phyloP scores from a whole-genome alignment of 1,140 invertebrate species.

The Trichonephila inaurata region DNA sequence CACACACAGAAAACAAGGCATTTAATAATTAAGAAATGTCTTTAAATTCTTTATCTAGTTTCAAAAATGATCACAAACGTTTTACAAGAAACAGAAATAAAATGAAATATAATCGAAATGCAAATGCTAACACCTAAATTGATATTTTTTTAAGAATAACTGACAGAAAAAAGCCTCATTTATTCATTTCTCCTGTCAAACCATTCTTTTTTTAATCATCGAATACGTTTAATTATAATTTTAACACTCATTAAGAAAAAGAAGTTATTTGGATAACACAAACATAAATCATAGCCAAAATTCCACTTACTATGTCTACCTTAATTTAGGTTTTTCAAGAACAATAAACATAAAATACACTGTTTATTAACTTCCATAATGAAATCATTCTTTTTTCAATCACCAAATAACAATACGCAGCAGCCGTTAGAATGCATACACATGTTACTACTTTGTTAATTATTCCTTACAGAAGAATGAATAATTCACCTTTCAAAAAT shows the following conservation, averaged over 20 bases:
- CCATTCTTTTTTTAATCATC: not conserved
- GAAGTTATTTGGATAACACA: too few species aligned
- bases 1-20: too few species aligned
- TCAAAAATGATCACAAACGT: too few species aligned
- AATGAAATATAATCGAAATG: not conserved
- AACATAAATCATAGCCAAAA: too few species aligned
- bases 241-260: too few species aligned
- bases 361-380: not conserved
- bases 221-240: not conserved
- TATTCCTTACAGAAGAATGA: conserved; percentile 2
- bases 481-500: not conserved
- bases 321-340: too few species aligned
- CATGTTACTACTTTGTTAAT: not conserved
- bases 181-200: not conserved
- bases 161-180: not conserved
- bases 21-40: too few species aligned
- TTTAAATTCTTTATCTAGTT: too few species aligned
- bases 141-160: not conserved
- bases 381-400: not conserved
- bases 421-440: not conserved
- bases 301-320: too few species aligned
- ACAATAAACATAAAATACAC: not conserved
- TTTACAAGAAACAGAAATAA: too few species aligned
- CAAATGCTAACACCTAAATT: not conserved
- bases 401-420: not conserved